A percentile compares a stretch with the other conserved stretches of the same genome.
These are phyloP conservation scores for Arnoldichthys spilopterus DNA, from an alignment of 2,797 vertebrate species.

Conservation along the genomic window DNA sequence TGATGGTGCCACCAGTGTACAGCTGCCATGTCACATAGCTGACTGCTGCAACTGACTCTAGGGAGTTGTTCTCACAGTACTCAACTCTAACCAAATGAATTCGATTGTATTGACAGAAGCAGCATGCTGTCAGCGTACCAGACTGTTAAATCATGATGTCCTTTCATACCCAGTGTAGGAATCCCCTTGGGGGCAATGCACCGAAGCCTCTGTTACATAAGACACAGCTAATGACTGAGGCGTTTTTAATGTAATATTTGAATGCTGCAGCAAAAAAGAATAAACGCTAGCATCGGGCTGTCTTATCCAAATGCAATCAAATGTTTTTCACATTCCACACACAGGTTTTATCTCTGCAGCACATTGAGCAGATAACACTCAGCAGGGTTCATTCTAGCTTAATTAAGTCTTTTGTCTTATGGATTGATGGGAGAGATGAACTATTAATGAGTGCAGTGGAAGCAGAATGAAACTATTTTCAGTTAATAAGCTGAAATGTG, in stretches of 20 bases:
- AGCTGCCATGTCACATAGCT: slow-evolving; percentile 24
- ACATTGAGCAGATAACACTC: background rate
- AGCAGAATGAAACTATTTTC: background rate
- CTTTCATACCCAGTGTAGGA: background rate
- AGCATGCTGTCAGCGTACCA: slow-evolving; percentile 9
- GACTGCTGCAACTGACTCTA: slow-evolving; percentile 21
- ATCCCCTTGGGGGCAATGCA: slow-evolving; percentile 1
- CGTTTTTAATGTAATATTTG: slow-evolving; percentile 16
- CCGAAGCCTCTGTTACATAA: slow-evolving; percentile 37
- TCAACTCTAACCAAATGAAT: slow-evolving; percentile 35
- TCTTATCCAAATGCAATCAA: background rate
- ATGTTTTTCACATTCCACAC: background rate
- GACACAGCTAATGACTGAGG: slow-evolving; percentile 6
- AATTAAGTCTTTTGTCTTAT: background rate
- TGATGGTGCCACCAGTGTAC: slow-evolving; percentile 12
- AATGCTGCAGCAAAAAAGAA: background rate
- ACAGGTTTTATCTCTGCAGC: background rate
- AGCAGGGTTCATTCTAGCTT: background rate
- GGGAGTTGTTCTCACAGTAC: slow-evolving; percentile 22
- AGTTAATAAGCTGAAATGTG: background rate
- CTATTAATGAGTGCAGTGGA: background rate
- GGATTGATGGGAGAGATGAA: slow-evolving; percentile 3
- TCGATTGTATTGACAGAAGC: slow-evolving; percentile 51
- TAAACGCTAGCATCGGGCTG: background rate
- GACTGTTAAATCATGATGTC: slow-evolving; percentile 21